Conservation (phyloP, 2,797 vertebrate species). For the Taeniopygia guttata region DNA sequence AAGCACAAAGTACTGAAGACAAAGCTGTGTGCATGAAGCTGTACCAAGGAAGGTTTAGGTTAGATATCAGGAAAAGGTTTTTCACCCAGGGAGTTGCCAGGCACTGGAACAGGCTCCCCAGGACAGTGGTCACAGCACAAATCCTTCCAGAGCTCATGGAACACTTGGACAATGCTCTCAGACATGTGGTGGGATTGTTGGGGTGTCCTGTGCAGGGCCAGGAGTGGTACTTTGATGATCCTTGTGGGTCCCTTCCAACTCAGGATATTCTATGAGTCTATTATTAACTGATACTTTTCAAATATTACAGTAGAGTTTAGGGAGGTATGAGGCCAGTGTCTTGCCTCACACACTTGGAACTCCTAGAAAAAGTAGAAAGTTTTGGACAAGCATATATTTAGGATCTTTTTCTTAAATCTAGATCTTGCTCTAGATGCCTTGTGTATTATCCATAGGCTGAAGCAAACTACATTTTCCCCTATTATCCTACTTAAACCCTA, state of each 20-base stretch:
- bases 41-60: not conserved
- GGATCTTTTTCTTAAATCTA: not conserved
- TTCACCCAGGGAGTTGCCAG: not conserved
- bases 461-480: not conserved
- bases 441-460: not conserved
- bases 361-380: not conserved
- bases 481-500: constrained; percentile 9
- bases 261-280: not conserved
- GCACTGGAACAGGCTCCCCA: not conserved
- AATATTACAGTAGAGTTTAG: not conserved
- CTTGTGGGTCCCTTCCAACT: not conserved
- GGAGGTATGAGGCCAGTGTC: not conserved
- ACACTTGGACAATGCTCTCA: not conserved
- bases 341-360: not conserved
- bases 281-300: not conserved
- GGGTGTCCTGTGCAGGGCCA: not conserved
- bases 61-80: not conserved
- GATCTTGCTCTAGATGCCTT: not conserved
- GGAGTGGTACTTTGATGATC: not conserved
- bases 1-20: not conserved
- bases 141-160: not conserved
- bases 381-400: not conserved
- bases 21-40: not conserved
- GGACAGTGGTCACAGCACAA: not conserved
- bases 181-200: not conserved